Conservation (phyloP, 2,888 invertebrate genomes). For the Standfussiana lucernea region DNA sequence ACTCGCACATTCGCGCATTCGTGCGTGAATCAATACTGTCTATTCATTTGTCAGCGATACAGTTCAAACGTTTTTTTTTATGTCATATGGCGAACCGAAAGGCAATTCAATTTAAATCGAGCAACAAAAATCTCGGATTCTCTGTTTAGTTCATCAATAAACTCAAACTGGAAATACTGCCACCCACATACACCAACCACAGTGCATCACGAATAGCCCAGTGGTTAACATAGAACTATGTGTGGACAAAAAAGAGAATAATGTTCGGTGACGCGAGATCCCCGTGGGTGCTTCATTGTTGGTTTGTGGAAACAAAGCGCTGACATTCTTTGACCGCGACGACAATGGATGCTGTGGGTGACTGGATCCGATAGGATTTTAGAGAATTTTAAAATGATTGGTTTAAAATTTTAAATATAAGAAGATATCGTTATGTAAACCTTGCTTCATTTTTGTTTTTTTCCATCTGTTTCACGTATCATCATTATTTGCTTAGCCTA, state of each 20-base stretch:
- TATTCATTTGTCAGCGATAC: neutral
- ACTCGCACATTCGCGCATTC: no score
- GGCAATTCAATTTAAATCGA: neutral
- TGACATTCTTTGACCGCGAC: constrained; percentile 46
- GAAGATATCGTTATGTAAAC: neutral
- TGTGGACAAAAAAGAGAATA: constrained; percentile 74
- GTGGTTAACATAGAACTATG: constrained; percentile 24
- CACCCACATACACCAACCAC: constrained; percentile 21
- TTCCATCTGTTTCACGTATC: no score
- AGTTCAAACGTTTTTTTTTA: neutral
- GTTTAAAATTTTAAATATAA: neutral
- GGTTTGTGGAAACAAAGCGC: constrained; percentile 77
- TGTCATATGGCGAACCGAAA: neutral
- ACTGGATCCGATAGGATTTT: constrained; percentile 37
- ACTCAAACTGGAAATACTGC: neutral
- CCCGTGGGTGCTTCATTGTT: constrained; percentile 71
- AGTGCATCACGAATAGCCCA: constrained; percentile 34
- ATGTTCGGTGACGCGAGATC: constrained; percentile 81
- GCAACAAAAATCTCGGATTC: neutral
- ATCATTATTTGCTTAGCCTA: no score
- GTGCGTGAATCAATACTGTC: no score
- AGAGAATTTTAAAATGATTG: constrained; percentile 3
- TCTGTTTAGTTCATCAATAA: constrained; percentile 1
- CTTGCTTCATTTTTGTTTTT: neutral
- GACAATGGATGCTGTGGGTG: constrained; percentile 25